These are phyloP conservation scores for Microcebus murinus DNA, from an alignment of 2,113 vertebrate species.

Conservation along the genomic window DNA sequence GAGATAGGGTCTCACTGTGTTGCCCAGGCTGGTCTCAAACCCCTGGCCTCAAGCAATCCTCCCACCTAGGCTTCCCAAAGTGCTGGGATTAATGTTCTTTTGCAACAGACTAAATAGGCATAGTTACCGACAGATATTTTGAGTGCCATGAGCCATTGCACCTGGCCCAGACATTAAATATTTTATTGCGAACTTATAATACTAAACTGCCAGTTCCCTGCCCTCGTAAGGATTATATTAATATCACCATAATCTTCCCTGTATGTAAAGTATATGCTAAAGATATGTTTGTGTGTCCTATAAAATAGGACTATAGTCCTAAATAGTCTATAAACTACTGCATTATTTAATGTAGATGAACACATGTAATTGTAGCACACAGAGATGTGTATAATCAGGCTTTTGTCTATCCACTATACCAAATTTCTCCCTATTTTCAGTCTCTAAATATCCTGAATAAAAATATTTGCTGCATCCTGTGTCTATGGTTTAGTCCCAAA, in stretches of 20 bases:
- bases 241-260: neutral
- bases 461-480: neutral
- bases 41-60: too few species aligned
- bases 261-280: neutral
- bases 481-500: neutral
- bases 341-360: slow-evolving; percentile 28
- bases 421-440: neutral
- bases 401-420: neutral
- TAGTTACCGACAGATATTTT: too few species aligned
- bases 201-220: neutral
- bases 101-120: too few species aligned
- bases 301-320: neutral
- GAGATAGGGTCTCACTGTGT: too few species aligned
- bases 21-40: too few species aligned
- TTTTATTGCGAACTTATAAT: neutral
- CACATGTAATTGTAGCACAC: neutral
- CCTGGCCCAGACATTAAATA: neutral
- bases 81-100: too few species aligned
- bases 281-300: neutral
- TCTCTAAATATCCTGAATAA: neutral
- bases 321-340: neutral
- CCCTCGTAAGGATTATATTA: neutral
- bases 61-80: too few species aligned
- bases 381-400: neutral
- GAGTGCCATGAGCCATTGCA: too few species aligned